Evolutionary conservation across 2,113 vertebrate species (phyloP).

Genomic region (Rhadina sibilatrix): DNA sequence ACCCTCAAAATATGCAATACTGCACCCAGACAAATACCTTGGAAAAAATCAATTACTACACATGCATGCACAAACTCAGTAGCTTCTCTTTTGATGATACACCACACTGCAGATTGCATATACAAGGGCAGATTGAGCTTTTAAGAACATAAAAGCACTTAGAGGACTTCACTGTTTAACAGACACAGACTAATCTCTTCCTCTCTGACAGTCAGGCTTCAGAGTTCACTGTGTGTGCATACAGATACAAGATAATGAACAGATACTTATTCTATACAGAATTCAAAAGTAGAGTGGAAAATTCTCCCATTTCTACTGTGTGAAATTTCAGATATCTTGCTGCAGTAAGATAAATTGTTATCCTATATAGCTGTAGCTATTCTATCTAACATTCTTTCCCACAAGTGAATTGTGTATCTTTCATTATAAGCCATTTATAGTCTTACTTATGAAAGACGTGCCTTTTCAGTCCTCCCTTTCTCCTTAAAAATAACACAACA

Average conservation of each 20-base stretch:
- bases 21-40: slow-evolving; percentile 5
- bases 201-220: slow-evolving; percentile 22
- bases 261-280: slow-evolving; percentile 48
- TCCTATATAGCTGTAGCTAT: not conserved
- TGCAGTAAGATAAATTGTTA: slow-evolving; percentile 6
- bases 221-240: not conserved
- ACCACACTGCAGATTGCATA: not conserved
- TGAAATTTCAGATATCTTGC: not conserved
- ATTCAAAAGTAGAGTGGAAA: slow-evolving; percentile 46
- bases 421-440: slow-evolving; percentile 41
- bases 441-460: slow-evolving; percentile 22
- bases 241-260: slow-evolving; percentile 56
- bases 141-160: slow-evolving; percentile 55
- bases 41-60: slow-evolving; percentile 61
- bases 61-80: slow-evolving; percentile 53
- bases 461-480: not conserved
- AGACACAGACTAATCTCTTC: slow-evolving; percentile 38
- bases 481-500: not conserved
- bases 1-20: slow-evolving; percentile 35
- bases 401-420: slow-evolving; percentile 33
- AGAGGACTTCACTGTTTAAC: slow-evolving; percentile 45
- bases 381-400: slow-evolving; percentile 13
- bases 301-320: not conserved
- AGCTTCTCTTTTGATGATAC: slow-evolving; percentile 38
- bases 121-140: slow-evolving; percentile 26